Evolutionary conservation across 2,113 vertebrate genomes (phyloP), one percentile per base, ranked within the genome.

Genomic region (Anarrhichthys ocellatus): DNA sequence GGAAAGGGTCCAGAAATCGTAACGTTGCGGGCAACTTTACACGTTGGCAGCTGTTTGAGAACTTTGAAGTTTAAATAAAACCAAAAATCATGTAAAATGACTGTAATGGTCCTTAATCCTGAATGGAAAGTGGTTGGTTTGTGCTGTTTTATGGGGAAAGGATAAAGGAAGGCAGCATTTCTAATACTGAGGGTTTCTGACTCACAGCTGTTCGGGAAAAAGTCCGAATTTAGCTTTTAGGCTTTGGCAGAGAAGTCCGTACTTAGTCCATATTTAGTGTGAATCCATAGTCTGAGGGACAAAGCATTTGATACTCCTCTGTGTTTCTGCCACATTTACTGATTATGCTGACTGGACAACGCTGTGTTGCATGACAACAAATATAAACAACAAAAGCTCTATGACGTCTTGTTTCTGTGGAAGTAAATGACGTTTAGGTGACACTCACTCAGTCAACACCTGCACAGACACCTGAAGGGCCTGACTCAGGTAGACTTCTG

Each of bases 381-480:
- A 46, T 56, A 17, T 32, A 24, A 29, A 29, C 58, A 85, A 74
- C 73, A 64, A 62, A 71, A 70, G 68, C 56, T 9, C 54, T 7
- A 10, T 78, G 56, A 66, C 32, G 29, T 42, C 17, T 48, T 13
- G 29, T 59, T 56, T 9, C 9, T 6, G 6, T 34, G 7, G 24
- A 82, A 65, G 67, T 18, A 22, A 68, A n/a, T 83, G 58, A 83
- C 71, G 32, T 24, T 42, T 17, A 17, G 14, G 38, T 83, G 78
- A 80, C 81, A 63, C 38, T 56, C 46, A 34, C 27, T 83, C 77
- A 77, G 76, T 81, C 59, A 85, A 89, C 80, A 90, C 80, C 85
- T 87, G 78, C 46, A 18, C 0, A 2, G 24, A 89, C 83, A 81
- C 68, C 7, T 56, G 78, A 2, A 34, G 63, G 63, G 36, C 73